These are phyloP conservation scores for Rhopalosiphum padi DNA, from an alignment of 1,140 invertebrate genomes.

Conservation along the genomic window DNA sequence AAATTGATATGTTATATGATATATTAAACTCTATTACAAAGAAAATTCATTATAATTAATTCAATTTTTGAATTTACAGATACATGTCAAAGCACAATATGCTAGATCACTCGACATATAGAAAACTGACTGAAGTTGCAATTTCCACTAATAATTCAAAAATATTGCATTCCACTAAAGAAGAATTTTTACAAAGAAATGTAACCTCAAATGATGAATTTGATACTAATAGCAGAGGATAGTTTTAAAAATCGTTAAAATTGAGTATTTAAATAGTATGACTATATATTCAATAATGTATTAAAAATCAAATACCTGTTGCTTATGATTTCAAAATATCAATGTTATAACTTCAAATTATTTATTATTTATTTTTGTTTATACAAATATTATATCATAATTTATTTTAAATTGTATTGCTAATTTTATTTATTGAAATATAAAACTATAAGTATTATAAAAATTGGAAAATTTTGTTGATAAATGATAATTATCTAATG, in stretches of 20 bases:
- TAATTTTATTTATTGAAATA: neutral
- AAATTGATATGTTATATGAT: neutral
- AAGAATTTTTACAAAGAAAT: constrained; percentile 45
- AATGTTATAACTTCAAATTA: neutral
- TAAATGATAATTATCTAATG: neutral
- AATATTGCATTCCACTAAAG: constrained; percentile 42
- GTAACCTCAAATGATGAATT: neutral
- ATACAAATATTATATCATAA: neutral
- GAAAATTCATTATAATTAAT: neutral
- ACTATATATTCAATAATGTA: neutral
- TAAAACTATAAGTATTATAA: neutral
- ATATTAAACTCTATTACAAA: neutral
- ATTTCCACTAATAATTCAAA: constrained; percentile 48
- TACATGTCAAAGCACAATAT: constrained; percentile 42
- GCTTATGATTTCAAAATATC: too few species aligned
- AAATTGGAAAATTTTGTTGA: neutral
- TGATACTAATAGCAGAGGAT: neutral
- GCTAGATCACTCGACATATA: constrained; percentile 43
- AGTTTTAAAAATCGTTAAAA: neutral
- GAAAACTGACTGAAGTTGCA: constrained; percentile 40
- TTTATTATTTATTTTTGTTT: constrained; percentile 5
- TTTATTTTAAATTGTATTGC: neutral
- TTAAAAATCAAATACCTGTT: neutral
- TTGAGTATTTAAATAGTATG: neutral
- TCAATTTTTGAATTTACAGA: neutral